phyloP scores from a whole-genome alignment of 2,888 invertebrate genomes.

The Sepioteuthis lessoniana region DNA sequence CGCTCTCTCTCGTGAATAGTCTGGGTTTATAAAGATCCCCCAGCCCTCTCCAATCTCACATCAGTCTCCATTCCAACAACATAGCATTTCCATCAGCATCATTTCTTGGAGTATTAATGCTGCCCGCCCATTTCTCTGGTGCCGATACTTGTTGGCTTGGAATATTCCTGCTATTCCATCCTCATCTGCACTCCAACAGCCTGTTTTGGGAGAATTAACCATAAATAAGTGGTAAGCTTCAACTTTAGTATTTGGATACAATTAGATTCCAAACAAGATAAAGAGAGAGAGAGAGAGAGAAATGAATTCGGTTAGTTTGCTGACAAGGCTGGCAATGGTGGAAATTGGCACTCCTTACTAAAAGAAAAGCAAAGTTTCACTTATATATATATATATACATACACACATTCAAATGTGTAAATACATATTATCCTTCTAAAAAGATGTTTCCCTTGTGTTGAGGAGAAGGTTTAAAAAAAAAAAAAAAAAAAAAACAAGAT shows the following conservation, averaged over 20 bases:
- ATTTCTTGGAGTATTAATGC: neutral
- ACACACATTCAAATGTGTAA: neutral
- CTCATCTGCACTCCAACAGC: neutral
- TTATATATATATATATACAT: neutral
- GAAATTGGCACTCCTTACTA: neutral
- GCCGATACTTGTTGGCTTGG: neutral
- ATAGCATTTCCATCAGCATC: neutral
- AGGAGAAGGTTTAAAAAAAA: too few species aligned
- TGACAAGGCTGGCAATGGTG: neutral
- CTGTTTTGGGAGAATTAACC: neutral
- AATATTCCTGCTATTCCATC: neutral
- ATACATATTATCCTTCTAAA: neutral
- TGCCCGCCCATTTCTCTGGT: neutral
- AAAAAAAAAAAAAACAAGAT: too few species aligned
- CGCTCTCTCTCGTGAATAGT: neutral
- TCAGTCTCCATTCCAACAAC: conserved; percentile 33
- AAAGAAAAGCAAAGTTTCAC: too few species aligned
- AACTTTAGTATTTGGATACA: conserved; percentile 33
- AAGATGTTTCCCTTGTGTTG: too few species aligned
- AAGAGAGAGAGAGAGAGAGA: too few species aligned
- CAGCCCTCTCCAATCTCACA: neutral
- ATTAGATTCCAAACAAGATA: neutral
- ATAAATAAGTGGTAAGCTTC: neutral
- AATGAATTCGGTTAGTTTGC: neutral
- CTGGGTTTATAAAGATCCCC: neutral